A percentile compares a stretch with the other conserved stretches of the same genome.
phyloP scores from a whole-genome alignment of 2,797 vertebrate genomes.

The Alauda arvensis region DNA sequence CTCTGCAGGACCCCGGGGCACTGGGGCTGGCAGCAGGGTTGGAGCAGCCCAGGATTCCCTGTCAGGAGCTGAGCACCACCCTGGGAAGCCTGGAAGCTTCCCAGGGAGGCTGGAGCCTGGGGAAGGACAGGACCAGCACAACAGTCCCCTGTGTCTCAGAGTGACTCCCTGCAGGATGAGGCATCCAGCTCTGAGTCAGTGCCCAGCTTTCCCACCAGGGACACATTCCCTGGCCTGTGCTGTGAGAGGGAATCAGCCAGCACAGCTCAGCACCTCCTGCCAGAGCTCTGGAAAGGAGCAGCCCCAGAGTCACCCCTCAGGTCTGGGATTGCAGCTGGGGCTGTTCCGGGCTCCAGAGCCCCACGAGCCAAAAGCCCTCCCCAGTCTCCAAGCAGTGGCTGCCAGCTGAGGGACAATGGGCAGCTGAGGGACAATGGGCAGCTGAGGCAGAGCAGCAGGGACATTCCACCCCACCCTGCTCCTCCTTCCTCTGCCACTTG shows the following conservation, averaged over 20 bases:
- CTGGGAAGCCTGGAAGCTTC: too few relatives aligned
- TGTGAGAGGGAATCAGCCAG: not conserved
- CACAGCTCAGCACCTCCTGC: not conserved
- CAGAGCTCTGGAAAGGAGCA: not conserved
- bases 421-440: not conserved
- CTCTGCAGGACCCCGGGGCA: not conserved
- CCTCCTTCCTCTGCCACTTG: not conserved
- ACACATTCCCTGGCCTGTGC: not conserved
- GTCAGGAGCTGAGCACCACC: not conserved
- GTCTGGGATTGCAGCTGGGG: not conserved
- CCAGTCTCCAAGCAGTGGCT: not conserved
- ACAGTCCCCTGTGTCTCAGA: too few relatives aligned
- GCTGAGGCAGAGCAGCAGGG: not conserved
- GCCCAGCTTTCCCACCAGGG: not conserved
- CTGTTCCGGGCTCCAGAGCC: not conserved
- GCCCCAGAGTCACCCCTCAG: not conserved
- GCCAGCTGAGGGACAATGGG: not conserved
- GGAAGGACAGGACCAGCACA: not conserved
- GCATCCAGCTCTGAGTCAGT: rapidly evolving
- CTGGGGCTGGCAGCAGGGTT: not conserved
- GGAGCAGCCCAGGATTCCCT: not conserved
- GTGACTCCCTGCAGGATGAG: rapidly evolving
- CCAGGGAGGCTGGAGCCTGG: not conserved
- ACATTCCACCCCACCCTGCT: not conserved
- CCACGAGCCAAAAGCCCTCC: not conserved